A percentile compares a stretch with the other conserved stretches of the same genome.
phyloP scores from a whole-genome alignment of 2,888 invertebrate genomes.

The Xylophagus ater region DNA sequence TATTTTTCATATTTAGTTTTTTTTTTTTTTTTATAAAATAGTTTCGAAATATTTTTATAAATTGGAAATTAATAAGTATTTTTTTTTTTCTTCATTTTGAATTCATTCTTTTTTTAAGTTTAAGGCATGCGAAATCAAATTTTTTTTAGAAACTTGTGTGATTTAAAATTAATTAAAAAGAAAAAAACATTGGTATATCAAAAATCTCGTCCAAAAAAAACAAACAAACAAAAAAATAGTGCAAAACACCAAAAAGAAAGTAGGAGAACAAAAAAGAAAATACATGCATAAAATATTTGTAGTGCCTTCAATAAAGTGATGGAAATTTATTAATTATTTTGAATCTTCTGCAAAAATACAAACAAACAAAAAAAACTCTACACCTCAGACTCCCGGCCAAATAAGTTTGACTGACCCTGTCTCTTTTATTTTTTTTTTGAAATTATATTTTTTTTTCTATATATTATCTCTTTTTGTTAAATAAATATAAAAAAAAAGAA shows the following conservation, averaged over 20 bases:
- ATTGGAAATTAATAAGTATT: neutral
- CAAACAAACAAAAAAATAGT: neutral
- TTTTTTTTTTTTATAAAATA: neutral
- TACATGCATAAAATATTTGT: slow-evolving; percentile 1
- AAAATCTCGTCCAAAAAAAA: neutral
- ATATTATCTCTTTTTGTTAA: slow-evolving; percentile 24
- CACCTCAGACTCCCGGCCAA: slow-evolving; percentile 32
- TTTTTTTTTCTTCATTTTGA: neutral
- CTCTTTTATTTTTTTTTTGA: too few species aligned
- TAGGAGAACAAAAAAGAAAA: neutral
- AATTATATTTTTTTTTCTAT: slow-evolving; percentile 25
- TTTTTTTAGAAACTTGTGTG: neutral
- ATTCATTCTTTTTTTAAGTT: neutral
- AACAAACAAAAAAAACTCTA: neutral
- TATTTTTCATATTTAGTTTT: neutral
- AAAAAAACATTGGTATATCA: neutral
- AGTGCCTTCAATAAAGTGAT: slow-evolving; percentile 5
- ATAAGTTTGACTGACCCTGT: slow-evolving; percentile 39
- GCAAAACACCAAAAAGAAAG: neutral
- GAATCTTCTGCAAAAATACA: neutral
- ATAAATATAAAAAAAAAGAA: slow-evolving; percentile 37
- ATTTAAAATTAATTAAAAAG: neutral
- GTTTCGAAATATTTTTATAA: neutral
- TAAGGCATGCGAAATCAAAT: neutral
- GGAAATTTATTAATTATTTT: neutral